Conservation (phyloP, 64 coral and sea anemone species). For the Catalaphyllia jardinei region DNA sequence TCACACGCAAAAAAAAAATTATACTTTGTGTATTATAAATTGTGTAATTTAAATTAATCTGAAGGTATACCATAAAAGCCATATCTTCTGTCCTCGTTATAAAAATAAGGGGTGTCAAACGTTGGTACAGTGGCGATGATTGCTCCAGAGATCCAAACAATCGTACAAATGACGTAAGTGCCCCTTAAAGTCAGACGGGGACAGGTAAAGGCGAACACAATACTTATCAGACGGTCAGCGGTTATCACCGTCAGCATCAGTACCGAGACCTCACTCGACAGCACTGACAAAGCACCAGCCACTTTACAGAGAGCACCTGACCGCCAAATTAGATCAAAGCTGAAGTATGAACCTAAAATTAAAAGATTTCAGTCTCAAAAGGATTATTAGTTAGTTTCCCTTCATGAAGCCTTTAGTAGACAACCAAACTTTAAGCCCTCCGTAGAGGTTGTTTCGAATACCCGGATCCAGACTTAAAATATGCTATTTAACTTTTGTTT, state of each 20-base stretch:
- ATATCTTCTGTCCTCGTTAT: constrained; percentile 21
- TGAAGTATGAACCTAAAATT: constrained; percentile 7
- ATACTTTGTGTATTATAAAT: no score
- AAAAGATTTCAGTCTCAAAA: background rate
- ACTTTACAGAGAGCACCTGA: constrained; percentile 7
- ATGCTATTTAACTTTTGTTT: no score
- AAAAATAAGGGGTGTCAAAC: background rate
- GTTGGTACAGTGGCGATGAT: background rate
- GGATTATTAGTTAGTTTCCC: background rate
- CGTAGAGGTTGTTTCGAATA: no score
- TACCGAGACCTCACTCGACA: constrained; percentile 26
- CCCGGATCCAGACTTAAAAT: no score
- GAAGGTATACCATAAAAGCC: constrained; percentile 3
- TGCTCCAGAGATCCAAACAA: constrained; percentile 26
- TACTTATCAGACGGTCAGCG: constrained; percentile 14
- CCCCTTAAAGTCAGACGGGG: background rate
- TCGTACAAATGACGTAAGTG: constrained; percentile 10
- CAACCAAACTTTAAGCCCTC: no score
- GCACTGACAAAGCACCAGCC: constrained; percentile 11
- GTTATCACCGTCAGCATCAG: constrained; percentile 26
- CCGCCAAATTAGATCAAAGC: constrained; percentile 2
- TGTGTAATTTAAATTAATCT: no score
- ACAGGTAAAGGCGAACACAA: background rate
- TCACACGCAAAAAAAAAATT: no score
- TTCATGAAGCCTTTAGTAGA: no score